These are phyloP conservation scores for Ommatoiulus sabulosus DNA, from an alignment of 2,888 invertebrate species.

Conservation along the genomic window DNA sequence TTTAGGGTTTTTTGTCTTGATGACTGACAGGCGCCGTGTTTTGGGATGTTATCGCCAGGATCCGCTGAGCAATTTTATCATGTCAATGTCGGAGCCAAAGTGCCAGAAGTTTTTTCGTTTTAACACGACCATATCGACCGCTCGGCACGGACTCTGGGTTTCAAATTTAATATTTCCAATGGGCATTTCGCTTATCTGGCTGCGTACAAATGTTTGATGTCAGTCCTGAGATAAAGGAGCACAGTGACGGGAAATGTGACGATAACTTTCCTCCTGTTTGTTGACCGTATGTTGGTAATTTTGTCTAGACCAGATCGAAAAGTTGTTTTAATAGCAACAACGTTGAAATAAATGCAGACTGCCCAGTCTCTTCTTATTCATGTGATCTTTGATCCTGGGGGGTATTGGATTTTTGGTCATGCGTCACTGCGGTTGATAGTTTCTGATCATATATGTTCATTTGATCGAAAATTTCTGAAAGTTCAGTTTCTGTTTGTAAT, in stretches of 20 bases:
- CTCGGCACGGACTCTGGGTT: background rate
- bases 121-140: background rate
- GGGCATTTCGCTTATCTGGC: background rate
- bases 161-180: background rate
- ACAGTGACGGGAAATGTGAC: background rate
- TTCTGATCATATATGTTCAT: too few relatives aligned
- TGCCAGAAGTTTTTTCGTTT: background rate
- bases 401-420: too few relatives aligned
- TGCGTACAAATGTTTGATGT: background rate
- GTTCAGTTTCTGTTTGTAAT: too few relatives aligned
- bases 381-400: background rate
- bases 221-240: background rate
- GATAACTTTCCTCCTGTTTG: background rate
- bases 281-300: background rate
- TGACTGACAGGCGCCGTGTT: background rate
- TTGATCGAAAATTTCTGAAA: too few relatives aligned
- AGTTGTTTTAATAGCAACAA: background rate
- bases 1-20: background rate
- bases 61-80: background rate
- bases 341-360: background rate
- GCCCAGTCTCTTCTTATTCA: background rate
- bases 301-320: background rate
- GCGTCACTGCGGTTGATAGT: too few relatives aligned
- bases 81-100: background rate
- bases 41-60: background rate